Conservation (phyloP, 2,797 vertebrate genomes). For the Anableps anableps region DNA sequence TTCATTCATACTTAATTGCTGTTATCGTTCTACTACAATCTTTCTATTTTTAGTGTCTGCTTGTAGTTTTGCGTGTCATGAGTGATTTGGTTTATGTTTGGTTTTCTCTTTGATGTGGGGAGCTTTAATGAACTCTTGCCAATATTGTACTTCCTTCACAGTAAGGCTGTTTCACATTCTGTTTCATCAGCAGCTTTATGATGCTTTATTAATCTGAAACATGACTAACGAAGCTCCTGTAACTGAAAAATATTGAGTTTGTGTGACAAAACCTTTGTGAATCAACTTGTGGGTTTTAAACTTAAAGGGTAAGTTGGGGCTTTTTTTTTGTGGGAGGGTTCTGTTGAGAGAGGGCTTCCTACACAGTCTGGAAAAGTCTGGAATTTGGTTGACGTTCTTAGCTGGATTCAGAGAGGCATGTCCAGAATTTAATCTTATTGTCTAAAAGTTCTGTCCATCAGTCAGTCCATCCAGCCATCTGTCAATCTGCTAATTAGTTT, state of each 20-base stretch:
- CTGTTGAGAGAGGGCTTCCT: no score
- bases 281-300: background rate
- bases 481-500: background rate
- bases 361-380: background rate
- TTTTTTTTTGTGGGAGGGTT: background rate
- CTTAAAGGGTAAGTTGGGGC: no score
- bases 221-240: conserved; percentile 10
- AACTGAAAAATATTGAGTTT: background rate
- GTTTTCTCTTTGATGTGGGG: conserved; percentile 1
- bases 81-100: conserved; percentile 18
- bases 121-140: conserved; percentile 6
- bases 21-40: conserved; percentile 17
- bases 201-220: conserved; percentile 33
- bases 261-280: background rate
- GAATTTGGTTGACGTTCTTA: background rate
- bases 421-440: background rate
- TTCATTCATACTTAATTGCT: conserved; percentile 24
- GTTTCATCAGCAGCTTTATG: conserved; percentile 17
- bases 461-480: background rate
- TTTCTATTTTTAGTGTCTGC: conserved; percentile 12
- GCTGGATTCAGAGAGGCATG: background rate
- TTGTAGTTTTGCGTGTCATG: conserved; percentile 6
- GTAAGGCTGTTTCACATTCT: background rate
- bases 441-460: background rate
- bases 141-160: conserved; percentile 9